Base-by-base conservation (phyloP, 2,113 vertebrate genomes). In the Telmatochromis brichardi region DNA sequence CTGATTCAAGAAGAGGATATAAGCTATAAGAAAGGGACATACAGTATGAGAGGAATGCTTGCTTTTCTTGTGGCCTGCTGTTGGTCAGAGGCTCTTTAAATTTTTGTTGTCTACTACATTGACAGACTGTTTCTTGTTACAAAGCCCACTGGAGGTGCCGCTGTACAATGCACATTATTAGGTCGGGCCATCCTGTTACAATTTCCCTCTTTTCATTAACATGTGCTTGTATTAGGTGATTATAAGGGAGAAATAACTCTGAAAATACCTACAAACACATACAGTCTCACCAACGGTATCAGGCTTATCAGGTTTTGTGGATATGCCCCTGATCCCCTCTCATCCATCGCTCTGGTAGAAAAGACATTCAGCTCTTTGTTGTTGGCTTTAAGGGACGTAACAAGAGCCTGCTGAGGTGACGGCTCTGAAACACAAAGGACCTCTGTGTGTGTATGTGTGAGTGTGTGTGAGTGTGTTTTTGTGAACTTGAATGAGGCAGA, bases 361-460 rank as follows among this genome's bases (percentile, higher is more conserved):
- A 80, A 94, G 91, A 95, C 93, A 94, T 94, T 93, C 68, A 81
- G 73, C 33, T 93, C 94, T 95, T 95, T 95, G 92, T 95, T 90
- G 57, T 73, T 73, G 40, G 71, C 71, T 83, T 82, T 45, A 80
- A 84, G 81, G 83, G 88, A 81, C 2, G 95, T 93, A 96, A 96
- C 89, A 91, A 73, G 94, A 95, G 87, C 92, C 92, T 90, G 88
- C 91, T 89, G 91, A 95, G 89, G 85, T 91, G 82, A 89, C 73
- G 40, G 37, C 63, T 80, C 86, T 78, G 89, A 90, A 90, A 86
- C 89, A 95, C 92, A 96, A 95, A 93, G 90, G 87, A 79, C 86
- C 84, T 88, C 83, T 94, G 85, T 94, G 79, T 86, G 83, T 83
- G 87, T 86, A 60, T 81, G 85, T 94, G 83, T 94, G 78, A 82